Evolutionary conservation across 2,888 invertebrate species (phyloP).

Genomic region (Parnassius orleans): DNA sequence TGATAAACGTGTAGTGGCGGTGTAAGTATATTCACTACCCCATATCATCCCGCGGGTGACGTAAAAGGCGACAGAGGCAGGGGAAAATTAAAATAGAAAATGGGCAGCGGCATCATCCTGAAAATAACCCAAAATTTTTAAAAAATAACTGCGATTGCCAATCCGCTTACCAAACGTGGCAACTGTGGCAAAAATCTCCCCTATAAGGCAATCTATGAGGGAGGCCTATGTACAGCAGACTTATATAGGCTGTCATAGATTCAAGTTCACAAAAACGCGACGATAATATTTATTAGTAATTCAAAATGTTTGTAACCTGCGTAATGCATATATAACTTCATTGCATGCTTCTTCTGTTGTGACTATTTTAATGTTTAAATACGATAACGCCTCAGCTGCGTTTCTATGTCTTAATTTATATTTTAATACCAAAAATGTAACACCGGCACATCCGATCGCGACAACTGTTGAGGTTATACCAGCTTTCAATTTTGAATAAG

Average conservation of each 20-base stretch:
- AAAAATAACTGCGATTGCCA: too few relatives aligned
- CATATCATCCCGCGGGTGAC: too few relatives aligned
- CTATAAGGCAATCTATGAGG: too few relatives aligned
- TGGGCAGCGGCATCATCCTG: too few relatives aligned
- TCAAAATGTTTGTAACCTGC: conserved; percentile 41
- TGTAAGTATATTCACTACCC: too few relatives aligned
- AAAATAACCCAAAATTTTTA: too few relatives aligned
- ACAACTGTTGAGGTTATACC: conserved; percentile 44
- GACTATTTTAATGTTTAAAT: conserved; percentile 52
- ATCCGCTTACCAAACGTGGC: too few relatives aligned
- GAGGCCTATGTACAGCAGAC: too few relatives aligned
- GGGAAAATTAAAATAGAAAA: background rate
- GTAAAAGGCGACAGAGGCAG: background rate
- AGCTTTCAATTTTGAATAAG: conserved; percentile 39
- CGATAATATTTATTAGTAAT: background rate
- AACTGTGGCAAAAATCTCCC: too few relatives aligned
- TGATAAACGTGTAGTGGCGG: too few relatives aligned
- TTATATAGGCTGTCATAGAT: too few relatives aligned
- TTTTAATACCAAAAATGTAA: conserved; percentile 43
- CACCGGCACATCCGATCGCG: conserved; percentile 45
- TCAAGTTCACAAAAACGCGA: background rate
- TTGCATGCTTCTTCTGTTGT: conserved; percentile 49
- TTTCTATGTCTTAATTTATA: conserved; percentile 35
- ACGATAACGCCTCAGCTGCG: conserved; percentile 49
- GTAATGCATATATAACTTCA: conserved; percentile 49